Conservation (phyloP, 2,888 invertebrate genomes). For the Biston betularia region DNA sequence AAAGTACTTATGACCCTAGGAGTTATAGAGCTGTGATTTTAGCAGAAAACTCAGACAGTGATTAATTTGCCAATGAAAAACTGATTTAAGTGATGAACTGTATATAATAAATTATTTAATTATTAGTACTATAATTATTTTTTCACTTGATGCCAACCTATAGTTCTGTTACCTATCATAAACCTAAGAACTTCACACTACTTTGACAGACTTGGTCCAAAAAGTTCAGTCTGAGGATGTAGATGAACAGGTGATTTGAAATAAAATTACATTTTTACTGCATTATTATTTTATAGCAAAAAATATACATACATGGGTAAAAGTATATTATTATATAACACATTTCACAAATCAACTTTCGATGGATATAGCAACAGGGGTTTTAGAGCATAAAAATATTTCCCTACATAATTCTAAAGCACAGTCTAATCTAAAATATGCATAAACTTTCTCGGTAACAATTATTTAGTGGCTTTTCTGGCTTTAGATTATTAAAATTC, state of each 20-base stretch:
- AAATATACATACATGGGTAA: constrained; percentile 83
- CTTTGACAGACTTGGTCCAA: too few relatives aligned
- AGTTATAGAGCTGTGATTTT: constrained; percentile 86
- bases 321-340: constrained; percentile 70
- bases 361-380: constrained; percentile 62
- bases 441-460: constrained; percentile 40
- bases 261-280: constrained; percentile 78
- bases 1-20: constrained; percentile 89
- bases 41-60: constrained; percentile 91
- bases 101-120: constrained; percentile 17
- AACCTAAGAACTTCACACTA: too few relatives aligned
- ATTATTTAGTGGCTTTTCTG: constrained; percentile 32
- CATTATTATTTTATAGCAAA: constrained; percentile 85
- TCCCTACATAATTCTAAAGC: constrained; percentile 48
- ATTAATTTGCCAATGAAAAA: constrained; percentile 53
- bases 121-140: neutral
- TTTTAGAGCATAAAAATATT: constrained; percentile 50
- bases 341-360: constrained; percentile 76
- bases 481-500: constrained; percentile 21
- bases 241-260: constrained; percentile 43
- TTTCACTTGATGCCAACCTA: neutral
- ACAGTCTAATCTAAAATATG: constrained; percentile 40
- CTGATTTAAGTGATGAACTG: constrained; percentile 13
- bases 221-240: too few relatives aligned
- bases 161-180: too few relatives aligned